Evolutionary conservation across 2,113 vertebrate species (phyloP), one percentile per base, ranked within the genome.

Genomic region (Albula glossodonta): DNA sequence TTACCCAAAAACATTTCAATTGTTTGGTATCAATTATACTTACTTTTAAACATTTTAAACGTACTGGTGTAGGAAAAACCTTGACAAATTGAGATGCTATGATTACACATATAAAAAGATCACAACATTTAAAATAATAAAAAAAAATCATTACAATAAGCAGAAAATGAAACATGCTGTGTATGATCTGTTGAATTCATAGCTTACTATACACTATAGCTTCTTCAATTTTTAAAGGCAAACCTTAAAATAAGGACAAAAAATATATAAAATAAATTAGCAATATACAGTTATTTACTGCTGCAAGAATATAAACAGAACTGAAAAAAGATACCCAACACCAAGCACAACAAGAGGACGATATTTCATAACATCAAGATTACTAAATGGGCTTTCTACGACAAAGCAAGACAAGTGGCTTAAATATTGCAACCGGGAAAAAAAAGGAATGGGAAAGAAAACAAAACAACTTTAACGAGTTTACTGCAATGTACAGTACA

Each of bases 1-100:
- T 95, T 94, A 95, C 94, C 93, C 92, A 95, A 95, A 66, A 95
- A 95, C 94, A 95, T 95, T 90, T 93, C 94, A 90, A 95, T 93
- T 80, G 93, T 95, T 95, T 95, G 95, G 93, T 95, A 94, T 95
- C 91, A 92, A 93, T 90, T 86, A 85, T 90, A 91, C 83, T 89
- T 93, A 49, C 93, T 49, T 83, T 66, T 63, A 66, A 60, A 78
- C 51, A 81, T 79, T 82, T 74, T 31, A 86, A 93, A 94, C 86
- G 4, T 77, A 31, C 22, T 86, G 51, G 70, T 80, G 25, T 88
- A 92, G 91, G 90, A 89, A 93, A 92, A 90, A 92, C 88, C 80
- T 41, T 41, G 88, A 88, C 90, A 89, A 93, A 92, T 91, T 85
- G 84, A 91, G 91, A 91, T 91, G 90, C 90, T 86, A 90, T 92